Percentiles rank a stretch among this genome's conserved stretches.
These are phyloP conservation scores for Chinchilla lanigera DNA, from an alignment of 2,113 vertebrate genomes.

Conservation along the genomic window DNA sequence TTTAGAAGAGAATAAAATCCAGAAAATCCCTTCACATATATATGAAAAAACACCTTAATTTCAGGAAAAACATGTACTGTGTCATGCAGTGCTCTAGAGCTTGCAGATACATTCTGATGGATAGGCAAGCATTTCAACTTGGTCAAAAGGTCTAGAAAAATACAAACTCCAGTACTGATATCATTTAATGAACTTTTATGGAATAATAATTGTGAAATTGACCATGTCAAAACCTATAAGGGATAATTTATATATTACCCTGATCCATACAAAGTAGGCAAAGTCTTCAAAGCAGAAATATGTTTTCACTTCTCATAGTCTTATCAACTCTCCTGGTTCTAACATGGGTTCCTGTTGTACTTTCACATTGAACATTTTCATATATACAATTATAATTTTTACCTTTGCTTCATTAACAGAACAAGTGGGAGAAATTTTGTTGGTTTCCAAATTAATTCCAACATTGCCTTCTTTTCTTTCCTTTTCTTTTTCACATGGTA, in stretches of 20 bases:
- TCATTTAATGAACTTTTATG: background rate
- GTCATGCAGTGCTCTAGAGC: background rate
- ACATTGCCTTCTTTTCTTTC: background rate
- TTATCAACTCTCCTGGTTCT: background rate
- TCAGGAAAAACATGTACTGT: background rate
- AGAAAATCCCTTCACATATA: background rate
- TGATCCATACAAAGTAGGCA: background rate
- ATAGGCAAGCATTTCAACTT: background rate
- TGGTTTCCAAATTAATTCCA: background rate
- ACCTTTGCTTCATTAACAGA: background rate
- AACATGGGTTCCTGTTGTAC: background rate
- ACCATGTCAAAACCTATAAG: background rate
- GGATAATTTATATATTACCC: background rate
- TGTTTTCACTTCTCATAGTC: background rate
- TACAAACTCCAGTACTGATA: background rate
- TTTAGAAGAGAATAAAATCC: conserved; percentile 8
- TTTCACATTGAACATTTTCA: background rate
- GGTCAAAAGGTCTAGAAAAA: background rate
- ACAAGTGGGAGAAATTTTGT: background rate
- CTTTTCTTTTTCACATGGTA: background rate
- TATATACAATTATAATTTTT: background rate
- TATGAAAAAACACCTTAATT: background rate
- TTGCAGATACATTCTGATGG: background rate
- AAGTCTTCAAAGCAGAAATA: background rate
- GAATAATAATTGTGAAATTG: background rate